A percentile compares a stretch with the other conserved stretches of the same genome.
Evolutionary conservation across 2,888 invertebrate genomes (phyloP).

Genomic region (Anodontia alba): DNA sequence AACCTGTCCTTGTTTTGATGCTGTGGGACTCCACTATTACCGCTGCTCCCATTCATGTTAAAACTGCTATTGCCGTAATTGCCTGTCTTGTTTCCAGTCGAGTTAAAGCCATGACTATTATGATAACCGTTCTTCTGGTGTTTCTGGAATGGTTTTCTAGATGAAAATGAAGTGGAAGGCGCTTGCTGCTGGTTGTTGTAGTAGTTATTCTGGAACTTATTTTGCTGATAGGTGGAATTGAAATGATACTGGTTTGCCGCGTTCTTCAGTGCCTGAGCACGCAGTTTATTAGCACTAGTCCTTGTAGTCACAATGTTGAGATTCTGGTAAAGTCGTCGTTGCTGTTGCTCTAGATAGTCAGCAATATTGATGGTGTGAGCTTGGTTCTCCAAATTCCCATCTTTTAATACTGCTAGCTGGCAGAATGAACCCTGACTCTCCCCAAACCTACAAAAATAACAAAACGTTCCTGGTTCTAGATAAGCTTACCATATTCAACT

Average conservation of each 20-base stretch:
- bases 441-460: constrained; percentile 73
- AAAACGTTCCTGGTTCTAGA: no score
- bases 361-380: constrained; percentile 74
- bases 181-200: constrained; percentile 59
- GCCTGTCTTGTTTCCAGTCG: constrained; percentile 23
- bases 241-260: constrained; percentile 57
- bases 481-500: no score
- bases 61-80: constrained; percentile 26
- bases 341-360: constrained; percentile 68
- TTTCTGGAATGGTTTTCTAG: constrained; percentile 58
- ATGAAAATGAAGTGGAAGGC: constrained; percentile 14
- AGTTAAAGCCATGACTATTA: constrained; percentile 15
- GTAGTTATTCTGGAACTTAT: constrained; percentile 64
- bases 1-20: constrained; percentile 51
- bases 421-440: constrained; percentile 77
- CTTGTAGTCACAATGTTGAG: constrained; percentile 70
- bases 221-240: constrained; percentile 47
- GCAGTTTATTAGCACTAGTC: constrained; percentile 61
- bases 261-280: constrained; percentile 62
- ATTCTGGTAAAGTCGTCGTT: constrained; percentile 58
- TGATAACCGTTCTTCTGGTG: constrained; percentile 34
- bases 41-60: constrained; percentile 32
- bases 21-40: constrained; percentile 12
- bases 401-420: constrained; percentile 73
- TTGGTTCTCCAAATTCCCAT: constrained; percentile 73